A percentile compares a stretch with the other conserved stretches of the same genome.
Evolutionary conservation across 2,797 vertebrate species (phyloP).

Genomic region (Pantherophis alleghaniensis): DNA sequence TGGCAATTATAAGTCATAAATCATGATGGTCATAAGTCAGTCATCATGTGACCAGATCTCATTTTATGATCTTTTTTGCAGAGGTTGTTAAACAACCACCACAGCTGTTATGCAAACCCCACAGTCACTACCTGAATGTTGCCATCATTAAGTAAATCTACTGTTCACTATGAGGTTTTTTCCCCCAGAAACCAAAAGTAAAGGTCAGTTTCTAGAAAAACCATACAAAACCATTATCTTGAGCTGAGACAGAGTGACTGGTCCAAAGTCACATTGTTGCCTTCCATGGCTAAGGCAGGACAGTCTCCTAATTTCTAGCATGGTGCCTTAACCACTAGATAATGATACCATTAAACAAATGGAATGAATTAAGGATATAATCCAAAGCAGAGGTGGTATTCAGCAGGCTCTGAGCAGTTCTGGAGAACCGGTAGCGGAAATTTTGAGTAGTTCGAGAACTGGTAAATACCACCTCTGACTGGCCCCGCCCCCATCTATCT

Average conservation of each 20-base stretch:
- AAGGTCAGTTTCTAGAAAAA: background rate
- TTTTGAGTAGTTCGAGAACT: too few relatives aligned
- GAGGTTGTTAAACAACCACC: background rate
- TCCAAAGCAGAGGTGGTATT: background rate
- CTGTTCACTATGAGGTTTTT: background rate
- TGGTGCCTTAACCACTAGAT: background rate
- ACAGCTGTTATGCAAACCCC: background rate
- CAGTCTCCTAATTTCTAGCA: background rate
- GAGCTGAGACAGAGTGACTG: background rate
- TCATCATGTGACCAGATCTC: background rate
- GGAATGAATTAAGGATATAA: background rate
- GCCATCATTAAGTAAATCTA: background rate
- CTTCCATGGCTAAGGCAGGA: background rate
- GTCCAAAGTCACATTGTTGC: background rate
- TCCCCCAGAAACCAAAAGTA: background rate
- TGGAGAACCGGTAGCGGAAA: too few relatives aligned
- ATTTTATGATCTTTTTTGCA: background rate
- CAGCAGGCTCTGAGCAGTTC: too few relatives aligned
- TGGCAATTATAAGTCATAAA: background rate
- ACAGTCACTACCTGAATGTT: background rate
- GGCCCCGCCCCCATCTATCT: too few relatives aligned
- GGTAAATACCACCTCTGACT: too few relatives aligned
- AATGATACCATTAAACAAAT: background rate
- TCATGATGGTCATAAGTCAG: background rate
- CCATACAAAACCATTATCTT: background rate